Percentiles rank a stretch among this genome's conserved stretches.
These are phyloP conservation scores for Orchesella cincta DNA, from an alignment of 1,140 invertebrate species.

Conservation along the genomic window DNA sequence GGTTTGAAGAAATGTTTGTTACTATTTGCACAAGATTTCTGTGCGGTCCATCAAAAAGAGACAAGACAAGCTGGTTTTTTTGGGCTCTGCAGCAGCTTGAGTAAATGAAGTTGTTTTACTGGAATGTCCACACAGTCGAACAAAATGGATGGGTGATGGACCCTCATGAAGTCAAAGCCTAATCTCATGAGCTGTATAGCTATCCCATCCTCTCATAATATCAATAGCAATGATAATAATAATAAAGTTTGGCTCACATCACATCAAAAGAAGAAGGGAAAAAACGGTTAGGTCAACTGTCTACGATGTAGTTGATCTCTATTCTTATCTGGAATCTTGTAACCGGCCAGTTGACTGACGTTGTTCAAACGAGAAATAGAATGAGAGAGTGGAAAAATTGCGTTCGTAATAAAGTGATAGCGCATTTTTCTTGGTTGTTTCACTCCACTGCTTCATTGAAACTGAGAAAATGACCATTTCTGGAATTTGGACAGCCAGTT, in stretches of 20 bases:
- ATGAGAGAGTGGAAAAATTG: not conserved
- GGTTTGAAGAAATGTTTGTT: too few relatives aligned
- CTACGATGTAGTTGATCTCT: not conserved
- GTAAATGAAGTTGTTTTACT: conserved; percentile 23
- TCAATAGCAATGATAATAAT: conserved; percentile 23
- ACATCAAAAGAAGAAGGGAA: not conserved
- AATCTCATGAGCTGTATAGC: not conserved
- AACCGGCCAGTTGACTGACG: not conserved
- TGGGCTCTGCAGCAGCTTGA: not conserved
- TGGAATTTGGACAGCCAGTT: not conserved
- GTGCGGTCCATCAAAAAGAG: not conserved
- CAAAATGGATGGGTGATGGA: not conserved
- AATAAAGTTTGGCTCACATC: not conserved
- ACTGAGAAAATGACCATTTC: conserved; percentile 25
- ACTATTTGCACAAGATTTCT: too few relatives aligned
- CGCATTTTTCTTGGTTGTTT: not conserved
- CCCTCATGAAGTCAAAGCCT: not conserved
- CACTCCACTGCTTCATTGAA: conserved; percentile 28
- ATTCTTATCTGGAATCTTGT: not conserved
- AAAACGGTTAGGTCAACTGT: not conserved
- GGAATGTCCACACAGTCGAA: not conserved
- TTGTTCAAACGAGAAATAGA: not conserved
- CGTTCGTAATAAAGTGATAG: not conserved
- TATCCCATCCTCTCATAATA: not conserved
- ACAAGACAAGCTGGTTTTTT: not conserved